Conservation (phyloP, 2,888 invertebrate genomes). For the Apamea sordens region DNA sequence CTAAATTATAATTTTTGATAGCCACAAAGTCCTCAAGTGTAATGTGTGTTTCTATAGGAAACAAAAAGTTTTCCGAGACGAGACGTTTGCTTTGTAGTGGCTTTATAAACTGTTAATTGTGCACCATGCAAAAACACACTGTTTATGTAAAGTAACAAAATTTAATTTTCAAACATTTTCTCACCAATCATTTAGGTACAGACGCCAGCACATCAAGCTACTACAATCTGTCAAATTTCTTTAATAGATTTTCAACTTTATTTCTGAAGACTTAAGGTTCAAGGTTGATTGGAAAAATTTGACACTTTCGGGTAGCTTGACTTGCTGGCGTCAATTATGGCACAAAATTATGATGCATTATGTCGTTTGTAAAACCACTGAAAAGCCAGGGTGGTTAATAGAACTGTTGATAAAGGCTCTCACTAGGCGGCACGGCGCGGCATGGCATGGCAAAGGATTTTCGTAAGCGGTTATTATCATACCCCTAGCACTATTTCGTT, state of each 20-base stretch:
- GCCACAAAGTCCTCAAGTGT: neutral
- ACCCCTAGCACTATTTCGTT: neutral
- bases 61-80: neutral
- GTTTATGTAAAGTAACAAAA: neutral
- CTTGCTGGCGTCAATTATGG: too few relatives aligned
- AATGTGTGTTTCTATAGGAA: neutral
- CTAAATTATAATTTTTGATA: neutral
- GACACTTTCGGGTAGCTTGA: too few relatives aligned
- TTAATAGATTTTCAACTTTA: too few relatives aligned
- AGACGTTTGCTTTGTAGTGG: constrained; percentile 15
- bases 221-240: too few relatives aligned
- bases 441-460: neutral
- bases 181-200: neutral
- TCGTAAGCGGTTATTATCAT: neutral
- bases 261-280: too few relatives aligned
- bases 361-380: constrained; percentile 3
- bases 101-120: neutral
- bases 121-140: neutral
- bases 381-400: neutral
- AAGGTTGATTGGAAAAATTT: too few relatives aligned
- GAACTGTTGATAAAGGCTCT: neutral
- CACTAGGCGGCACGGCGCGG: neutral
- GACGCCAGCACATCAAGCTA: too few relatives aligned
- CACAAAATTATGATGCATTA: neutral
- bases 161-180: neutral